These are phyloP conservation scores for Coptodon rendalli DNA, from an alignment of 2,113 vertebrate species.

Conservation along the genomic window DNA sequence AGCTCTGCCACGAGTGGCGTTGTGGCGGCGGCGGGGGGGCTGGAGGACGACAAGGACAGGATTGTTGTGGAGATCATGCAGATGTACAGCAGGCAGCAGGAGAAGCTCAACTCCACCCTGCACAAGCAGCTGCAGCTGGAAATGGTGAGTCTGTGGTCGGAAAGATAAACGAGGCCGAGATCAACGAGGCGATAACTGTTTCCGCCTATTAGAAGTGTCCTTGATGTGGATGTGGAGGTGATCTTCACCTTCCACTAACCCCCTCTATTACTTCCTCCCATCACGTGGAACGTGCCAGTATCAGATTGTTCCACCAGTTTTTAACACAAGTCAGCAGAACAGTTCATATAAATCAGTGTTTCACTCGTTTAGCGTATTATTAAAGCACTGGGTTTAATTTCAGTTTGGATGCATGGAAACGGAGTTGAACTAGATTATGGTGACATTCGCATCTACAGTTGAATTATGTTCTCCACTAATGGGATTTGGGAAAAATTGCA, in stretches of 20 bases:
- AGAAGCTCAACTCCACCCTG: constrained; percentile 88
- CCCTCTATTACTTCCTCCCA: not conserved
- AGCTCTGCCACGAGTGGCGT: constrained; percentile 40
- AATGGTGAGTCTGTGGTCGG: constrained; percentile 76
- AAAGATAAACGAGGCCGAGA: constrained; percentile 10
- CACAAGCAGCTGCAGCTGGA: constrained; percentile 93
- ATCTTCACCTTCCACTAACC: constrained; percentile 4
- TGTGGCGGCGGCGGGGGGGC: constrained; percentile 31
- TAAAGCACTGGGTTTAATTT: not conserved
- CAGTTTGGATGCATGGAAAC: not conserved
- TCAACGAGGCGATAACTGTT: not conserved
- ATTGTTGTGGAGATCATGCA: constrained; percentile 97
- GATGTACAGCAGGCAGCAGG: constrained; percentile 92
- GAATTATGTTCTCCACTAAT: not conserved
- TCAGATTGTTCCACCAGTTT: not conserved
- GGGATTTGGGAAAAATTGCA: not conserved
- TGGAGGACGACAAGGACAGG: constrained; percentile 91
- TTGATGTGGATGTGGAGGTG: constrained; percentile 11
- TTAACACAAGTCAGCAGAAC: not conserved
- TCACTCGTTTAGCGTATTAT: not conserved
- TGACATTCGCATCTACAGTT: not conserved
- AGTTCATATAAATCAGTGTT: not conserved
- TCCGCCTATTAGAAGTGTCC: constrained; percentile 17
- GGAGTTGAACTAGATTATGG: not conserved
- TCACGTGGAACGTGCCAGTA: not conserved